These are phyloP conservation scores for Setophaga kirtlandii DNA, from an alignment of 2,113 vertebrate genomes.

Conservation along the genomic window DNA sequence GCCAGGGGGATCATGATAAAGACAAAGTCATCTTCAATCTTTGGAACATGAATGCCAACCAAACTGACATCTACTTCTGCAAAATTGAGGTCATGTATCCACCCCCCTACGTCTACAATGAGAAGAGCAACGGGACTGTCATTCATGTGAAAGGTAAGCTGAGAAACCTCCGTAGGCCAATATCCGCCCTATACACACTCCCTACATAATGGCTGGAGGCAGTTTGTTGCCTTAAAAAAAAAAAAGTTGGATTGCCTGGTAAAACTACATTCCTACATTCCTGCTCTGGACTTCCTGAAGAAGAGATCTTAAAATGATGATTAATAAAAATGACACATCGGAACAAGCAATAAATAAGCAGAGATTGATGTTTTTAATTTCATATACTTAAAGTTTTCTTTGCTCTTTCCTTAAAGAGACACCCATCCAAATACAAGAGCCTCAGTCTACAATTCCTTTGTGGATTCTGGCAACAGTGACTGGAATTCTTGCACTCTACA, in stretches of 20 bases:
- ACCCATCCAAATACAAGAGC: neutral
- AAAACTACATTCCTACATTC: neutral
- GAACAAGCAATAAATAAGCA: conserved; percentile 4
- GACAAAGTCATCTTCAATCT: conserved; percentile 74
- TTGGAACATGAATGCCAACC: conserved; percentile 60
- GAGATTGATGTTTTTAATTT: neutral
- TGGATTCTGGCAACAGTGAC: conserved; percentile 49
- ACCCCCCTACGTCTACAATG: conserved; percentile 72
- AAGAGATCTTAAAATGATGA: neutral
- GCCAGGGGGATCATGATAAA: conserved; percentile 39
- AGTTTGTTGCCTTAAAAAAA: neutral
- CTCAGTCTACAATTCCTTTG: conserved; percentile 29
- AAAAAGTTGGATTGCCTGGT: neutral
- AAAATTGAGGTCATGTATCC: conserved; percentile 77
- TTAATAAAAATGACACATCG: neutral
- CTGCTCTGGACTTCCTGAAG: neutral
- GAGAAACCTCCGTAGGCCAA: neutral
- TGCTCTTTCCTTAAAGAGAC: conserved; percentile 71
- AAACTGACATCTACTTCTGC: conserved; percentile 83
- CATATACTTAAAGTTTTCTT: neutral
- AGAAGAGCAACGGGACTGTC: conserved; percentile 75
- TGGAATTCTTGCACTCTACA: conserved; percentile 70
- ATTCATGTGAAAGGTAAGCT: conserved; percentile 78
- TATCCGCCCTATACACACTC: neutral
- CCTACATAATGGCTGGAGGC: neutral